Evolutionary conservation across 2,888 invertebrate genomes (phyloP), one percentile per base, ranked within the genome.

Genomic region (Athalia cordata): DNA sequence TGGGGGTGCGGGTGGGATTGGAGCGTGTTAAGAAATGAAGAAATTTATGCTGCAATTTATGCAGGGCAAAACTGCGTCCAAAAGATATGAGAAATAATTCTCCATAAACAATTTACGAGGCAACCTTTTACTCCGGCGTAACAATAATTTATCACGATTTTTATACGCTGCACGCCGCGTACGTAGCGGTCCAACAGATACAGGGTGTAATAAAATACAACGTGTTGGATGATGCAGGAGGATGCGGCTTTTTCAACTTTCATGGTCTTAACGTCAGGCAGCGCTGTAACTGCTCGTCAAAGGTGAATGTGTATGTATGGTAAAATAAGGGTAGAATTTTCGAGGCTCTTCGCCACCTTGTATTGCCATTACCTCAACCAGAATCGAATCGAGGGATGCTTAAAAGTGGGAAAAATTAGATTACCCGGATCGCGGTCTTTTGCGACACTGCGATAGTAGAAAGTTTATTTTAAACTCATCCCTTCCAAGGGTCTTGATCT

Each of bases 41-140:
- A 72, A 72, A 72, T 72, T 72, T 72, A 72, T 59, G 72, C 47
- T 59, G 72, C 57, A 72, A 72, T 72, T 72, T 72, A 72, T 59
- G 72, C 72, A 45, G 15, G 72, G 15, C 8, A 47, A 72, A 72
- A 47, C 72, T 72, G 72, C 59, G 13, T 45, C 72, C 72, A 59
- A 72, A 72, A 72, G 72, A 72, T 72, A 72, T 15, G 59, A 72
- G 59, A 72, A 72, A 72, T 72, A 13, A 72, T 72, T 72, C 59
- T 72, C 72, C 72, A 57, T 72, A 72, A 72, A 72, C 72, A 59
- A 72, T 72, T 72, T 72, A 72, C 57, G 72, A 59, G 13, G 57
- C 47, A 47, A 67, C 67, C 52, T 67, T 67, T 67, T 67, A 5
- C 57, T 59, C 13, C n/a, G 57, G 59, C 59, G 72, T 72, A 47